These are phyloP conservation scores for Varroa destructor DNA, from an alignment of 1,140 invertebrate species.

Conservation along the genomic window DNA sequence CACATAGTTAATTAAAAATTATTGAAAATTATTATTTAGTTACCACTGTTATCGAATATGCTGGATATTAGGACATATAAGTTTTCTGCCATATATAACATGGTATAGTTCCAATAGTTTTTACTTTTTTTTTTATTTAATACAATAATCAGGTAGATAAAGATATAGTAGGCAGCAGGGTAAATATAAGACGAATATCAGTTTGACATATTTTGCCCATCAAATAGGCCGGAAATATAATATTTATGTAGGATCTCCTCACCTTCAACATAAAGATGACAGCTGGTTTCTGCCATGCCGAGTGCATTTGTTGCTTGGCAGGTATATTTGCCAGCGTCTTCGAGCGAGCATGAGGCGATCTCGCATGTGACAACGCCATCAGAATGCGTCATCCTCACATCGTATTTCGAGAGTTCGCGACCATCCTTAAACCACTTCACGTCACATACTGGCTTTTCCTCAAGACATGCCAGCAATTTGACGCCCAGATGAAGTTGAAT, in stretches of 20 bases:
- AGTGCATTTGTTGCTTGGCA: conserved; percentile 81
- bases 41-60: no score
- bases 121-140: no score
- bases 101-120: no score
- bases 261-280: conserved; percentile 94
- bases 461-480: conserved; percentile 91
- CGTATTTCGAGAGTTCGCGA: conserved; percentile 71
- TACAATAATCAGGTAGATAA: no score
- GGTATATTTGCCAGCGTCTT: conserved; percentile 88
- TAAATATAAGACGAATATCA: no score
- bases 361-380: conserved; percentile 92
- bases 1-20: no score
- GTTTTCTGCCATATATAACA: no score
- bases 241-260: conserved; percentile 34
- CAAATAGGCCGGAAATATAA: not conserved
- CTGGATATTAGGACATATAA: no score
- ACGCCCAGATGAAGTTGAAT: conserved; percentile 64
- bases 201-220: no score
- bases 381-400: conserved; percentile 71
- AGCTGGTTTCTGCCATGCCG: conserved; percentile 83
- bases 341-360: conserved; percentile 79
- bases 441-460: conserved; percentile 79
- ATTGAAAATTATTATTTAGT: no score
- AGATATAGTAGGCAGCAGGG: no score
- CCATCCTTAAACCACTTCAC: conserved; percentile 87